A percentile compares a stretch with the other conserved stretches of the same genome.
Conservation (phyloP, 2,797 vertebrate genomes). For the Taeniopygia guttata region DNA sequence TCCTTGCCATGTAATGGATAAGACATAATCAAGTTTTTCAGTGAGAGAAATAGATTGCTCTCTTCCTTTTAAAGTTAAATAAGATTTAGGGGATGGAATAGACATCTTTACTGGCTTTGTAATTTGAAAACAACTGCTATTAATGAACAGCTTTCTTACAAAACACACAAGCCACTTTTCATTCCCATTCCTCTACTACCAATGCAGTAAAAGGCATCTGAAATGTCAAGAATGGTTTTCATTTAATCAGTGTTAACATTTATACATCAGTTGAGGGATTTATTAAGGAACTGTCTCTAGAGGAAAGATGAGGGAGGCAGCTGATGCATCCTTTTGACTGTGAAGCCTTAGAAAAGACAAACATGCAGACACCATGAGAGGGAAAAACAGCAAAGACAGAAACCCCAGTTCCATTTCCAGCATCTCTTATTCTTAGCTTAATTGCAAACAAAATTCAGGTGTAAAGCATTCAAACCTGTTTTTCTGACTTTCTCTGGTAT, state of each 20-base stretch:
- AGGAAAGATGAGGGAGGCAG: background rate
- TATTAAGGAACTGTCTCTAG: background rate
- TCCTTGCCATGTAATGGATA: background rate
- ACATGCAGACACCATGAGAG: background rate
- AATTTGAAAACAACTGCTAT: background rate
- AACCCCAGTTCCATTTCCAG: background rate
- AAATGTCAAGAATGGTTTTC: background rate
- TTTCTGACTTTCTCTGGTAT: background rate
- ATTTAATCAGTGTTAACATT: background rate
- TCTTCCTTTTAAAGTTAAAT: background rate
- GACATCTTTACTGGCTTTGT: background rate
- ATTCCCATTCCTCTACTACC: background rate
- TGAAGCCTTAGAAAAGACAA: background rate
- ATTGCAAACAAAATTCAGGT: background rate
- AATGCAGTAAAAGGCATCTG: background rate
- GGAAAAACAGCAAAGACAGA: background rate
- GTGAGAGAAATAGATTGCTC: background rate
- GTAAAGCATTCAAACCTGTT: background rate
- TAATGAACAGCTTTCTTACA: background rate
- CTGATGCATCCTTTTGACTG: background rate
- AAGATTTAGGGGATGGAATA: background rate
- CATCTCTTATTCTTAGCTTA: background rate
- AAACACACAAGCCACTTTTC: background rate
- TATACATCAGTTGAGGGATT: background rate
- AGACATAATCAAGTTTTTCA: background rate